phyloP scores from a whole-genome alignment of 1,140 invertebrate species.

The Drosophila punjabiensis region DNA sequence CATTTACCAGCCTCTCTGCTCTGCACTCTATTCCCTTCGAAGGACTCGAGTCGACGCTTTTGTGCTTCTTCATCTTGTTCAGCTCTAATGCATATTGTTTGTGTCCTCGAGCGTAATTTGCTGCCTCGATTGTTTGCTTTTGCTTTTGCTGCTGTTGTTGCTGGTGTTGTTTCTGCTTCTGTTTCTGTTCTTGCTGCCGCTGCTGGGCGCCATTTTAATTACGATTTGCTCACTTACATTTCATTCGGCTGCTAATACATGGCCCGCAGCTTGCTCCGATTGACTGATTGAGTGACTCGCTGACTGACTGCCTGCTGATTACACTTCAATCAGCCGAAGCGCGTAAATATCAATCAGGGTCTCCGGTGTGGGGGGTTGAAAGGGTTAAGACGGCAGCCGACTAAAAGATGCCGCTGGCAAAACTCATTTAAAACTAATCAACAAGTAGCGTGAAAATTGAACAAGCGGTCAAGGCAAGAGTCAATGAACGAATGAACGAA shows the following conservation, averaged over 20 bases:
- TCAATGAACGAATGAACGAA: constrained; percentile 23
- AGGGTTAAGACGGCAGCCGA: constrained; percentile 27
- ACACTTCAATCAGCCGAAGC: constrained; percentile 78
- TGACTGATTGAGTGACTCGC: constrained; percentile 44
- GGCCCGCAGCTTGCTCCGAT: constrained; percentile 29
- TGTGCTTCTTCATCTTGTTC: constrained; percentile 24
- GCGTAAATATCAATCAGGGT: constrained; percentile 76
- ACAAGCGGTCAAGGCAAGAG: constrained; percentile 15
- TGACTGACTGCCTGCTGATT: constrained; percentile 69
- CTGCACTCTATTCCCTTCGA: background rate
- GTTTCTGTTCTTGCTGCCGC: constrained; percentile 23
- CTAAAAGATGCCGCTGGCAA: constrained; percentile 59
- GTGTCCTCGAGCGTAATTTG: constrained; percentile 72
- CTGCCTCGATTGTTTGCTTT: constrained; percentile 58
- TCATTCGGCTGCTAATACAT: constrained; percentile 75
- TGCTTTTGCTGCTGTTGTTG: background rate
- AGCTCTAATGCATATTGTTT: constrained; percentile 77
- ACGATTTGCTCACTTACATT: constrained; percentile 82
- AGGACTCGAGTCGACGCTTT: constrained; percentile 54
- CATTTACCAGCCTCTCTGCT: background rate
- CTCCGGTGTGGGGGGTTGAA: constrained; percentile 8
- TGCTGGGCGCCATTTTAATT: constrained; percentile 75
- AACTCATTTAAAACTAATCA: constrained; percentile 84
- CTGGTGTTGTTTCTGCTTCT: constrained; percentile 8
- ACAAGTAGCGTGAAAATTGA: constrained; percentile 64